Evolutionary conservation across 2,888 invertebrate genomes (phyloP), one percentile per base, ranked within the genome.

Genomic region (Quadroppia sp.): DNA sequence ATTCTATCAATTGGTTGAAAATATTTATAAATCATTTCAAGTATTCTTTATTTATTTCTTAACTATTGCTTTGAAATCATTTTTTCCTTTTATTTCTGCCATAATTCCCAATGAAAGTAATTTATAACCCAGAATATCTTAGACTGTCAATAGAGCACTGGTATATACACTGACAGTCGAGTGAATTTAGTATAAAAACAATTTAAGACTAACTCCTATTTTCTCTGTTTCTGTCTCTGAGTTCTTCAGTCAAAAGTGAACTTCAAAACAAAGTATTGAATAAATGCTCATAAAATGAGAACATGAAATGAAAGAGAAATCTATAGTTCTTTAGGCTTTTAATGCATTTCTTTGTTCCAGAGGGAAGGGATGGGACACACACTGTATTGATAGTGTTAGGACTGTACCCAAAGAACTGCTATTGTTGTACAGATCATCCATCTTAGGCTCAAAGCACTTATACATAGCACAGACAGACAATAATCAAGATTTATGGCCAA

Each of bases 341-440:
- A 59, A 59, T 59, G 59, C 59, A 1, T 59, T 59, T 28, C 59
- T 59, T 59, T 59, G 59, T 59, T 59, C 59, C 59, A 59, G 59
- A 7, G 59, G 59, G 59, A 59, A 59, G 59, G 4, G 59, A 59
- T 59, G 59, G 59, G 30, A 59, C 59, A 59, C 20, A 6, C 3
- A n/a, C 20, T 50, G n/a, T 20, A n/a, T n/a, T n/a, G 50, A n/a
- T 23, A 50, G n/a, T 28, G 59, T 13, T 17, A 59, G 3, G n/a
- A n/a, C 59, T 28, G 30, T 59, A 32, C 59, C 59, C 30, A 20
- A 32, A 59, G 59, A 59, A 59, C 15, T 59, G n/a, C 25, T n/a
- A 59, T 59, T 59, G 59, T 59, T 20, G 30, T 30, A 1, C 2
- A 59, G 59, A 59, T 59, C 59, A 59, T 59, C 59, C 25, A 59